A percentile compares a stretch with the other conserved stretches of the same genome.
Conservation (phyloP, 2,113 vertebrate species). For the Chaetodon trifascialis region DNA sequence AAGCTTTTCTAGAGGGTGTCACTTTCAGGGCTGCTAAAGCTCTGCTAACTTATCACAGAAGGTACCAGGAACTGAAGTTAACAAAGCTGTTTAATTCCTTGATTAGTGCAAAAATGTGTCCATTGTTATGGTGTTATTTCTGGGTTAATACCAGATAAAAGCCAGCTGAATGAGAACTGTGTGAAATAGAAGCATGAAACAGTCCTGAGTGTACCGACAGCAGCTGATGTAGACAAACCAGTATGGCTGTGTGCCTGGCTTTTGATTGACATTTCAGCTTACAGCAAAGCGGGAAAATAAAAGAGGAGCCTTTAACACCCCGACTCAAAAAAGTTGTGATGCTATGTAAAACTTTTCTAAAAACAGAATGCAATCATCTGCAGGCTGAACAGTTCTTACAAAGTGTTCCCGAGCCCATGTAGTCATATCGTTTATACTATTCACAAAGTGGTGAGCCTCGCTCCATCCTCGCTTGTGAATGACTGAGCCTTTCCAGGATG, state of each 20-base stretch:
- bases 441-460: too few relatives aligned
- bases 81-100: slow-evolving; percentile 63
- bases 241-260: neutral
- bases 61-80: slow-evolving; percentile 60
- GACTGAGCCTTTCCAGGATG: too few relatives aligned
- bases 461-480: too few relatives aligned
- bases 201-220: neutral
- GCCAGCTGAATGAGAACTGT: slow-evolving; percentile 30
- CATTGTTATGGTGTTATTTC: slow-evolving; percentile 60
- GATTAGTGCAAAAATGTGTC: slow-evolving; percentile 47
- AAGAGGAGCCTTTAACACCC: neutral
- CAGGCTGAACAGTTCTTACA: too few relatives aligned
- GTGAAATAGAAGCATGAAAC: slow-evolving; percentile 26
- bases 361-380: too few relatives aligned
- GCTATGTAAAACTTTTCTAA: too few relatives aligned
- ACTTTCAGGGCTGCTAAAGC: neutral
- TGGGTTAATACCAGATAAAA: slow-evolving; percentile 60
- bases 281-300: neutral
- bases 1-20: slow-evolving; percentile 13
- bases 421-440: too few relatives aligned
- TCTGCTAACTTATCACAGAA: slow-evolving; percentile 19
- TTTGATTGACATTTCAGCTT: slow-evolving; percentile 18
- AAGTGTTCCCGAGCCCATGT: too few relatives aligned
- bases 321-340: too few relatives aligned
- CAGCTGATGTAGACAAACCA: slow-evolving; percentile 26